Evolutionary conservation across 2,113 vertebrate genomes (phyloP).

Genomic region (Odocoileus virginianus): DNA sequence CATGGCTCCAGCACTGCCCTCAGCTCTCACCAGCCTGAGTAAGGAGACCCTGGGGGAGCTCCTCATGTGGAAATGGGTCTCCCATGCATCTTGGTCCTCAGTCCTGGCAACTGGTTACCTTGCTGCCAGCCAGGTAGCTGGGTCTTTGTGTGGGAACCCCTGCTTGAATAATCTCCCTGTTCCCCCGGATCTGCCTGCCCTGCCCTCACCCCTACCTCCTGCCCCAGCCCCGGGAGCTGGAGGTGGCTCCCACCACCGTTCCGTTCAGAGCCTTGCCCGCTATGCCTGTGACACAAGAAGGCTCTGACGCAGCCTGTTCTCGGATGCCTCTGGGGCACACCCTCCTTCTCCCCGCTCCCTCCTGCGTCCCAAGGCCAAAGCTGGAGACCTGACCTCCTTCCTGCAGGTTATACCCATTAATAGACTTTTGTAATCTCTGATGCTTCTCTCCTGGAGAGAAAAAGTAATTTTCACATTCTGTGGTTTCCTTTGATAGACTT

Average conservation of each 20-base stretch:
- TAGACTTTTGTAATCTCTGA: not conserved
- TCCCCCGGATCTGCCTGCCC: not conserved
- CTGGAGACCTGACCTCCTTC: not conserved
- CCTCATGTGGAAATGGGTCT: not conserved
- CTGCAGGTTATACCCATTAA: not conserved
- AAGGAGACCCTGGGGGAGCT: too few species aligned
- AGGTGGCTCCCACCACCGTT: not conserved
- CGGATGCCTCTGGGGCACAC: not conserved
- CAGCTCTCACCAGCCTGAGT: not conserved
- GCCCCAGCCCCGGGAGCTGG: not conserved
- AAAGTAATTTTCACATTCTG: not conserved
- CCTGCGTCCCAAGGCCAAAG: not conserved
- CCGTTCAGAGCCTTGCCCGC: accelerated
- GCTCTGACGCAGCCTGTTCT: not conserved
- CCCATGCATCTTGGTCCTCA: not conserved
- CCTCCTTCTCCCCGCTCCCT: not conserved
- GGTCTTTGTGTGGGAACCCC: not conserved
- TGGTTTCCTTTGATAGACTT: constrained; percentile 9
- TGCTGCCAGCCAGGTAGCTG: not conserved
- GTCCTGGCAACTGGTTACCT: not conserved
- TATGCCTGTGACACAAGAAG: accelerated
- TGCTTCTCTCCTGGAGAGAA: not conserved
- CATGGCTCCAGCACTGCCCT: not conserved
- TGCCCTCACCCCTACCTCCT: not conserved
- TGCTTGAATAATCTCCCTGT: not conserved